Percentiles rank a stretch among this genome's conserved stretches.
Conservation (phyloP, 2,888 invertebrate species). For the Monopis laevigella region DNA sequence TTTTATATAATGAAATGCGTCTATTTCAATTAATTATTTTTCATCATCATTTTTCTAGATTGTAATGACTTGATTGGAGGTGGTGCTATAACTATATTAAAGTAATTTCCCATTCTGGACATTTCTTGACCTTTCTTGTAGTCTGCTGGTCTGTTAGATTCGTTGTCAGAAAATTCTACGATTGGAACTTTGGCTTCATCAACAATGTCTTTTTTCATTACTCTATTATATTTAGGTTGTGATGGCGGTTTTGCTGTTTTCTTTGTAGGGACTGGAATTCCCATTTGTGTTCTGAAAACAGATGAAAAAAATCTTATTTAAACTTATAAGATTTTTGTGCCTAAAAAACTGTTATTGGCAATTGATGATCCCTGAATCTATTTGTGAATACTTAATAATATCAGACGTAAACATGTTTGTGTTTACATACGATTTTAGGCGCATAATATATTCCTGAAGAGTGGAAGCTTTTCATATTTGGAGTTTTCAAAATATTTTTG, state of each 20-base stretch:
- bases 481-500: no score
- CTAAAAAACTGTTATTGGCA: no score
- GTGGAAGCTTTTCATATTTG: no score
- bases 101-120: conserved; percentile 58
- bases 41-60: conserved; percentile 38
- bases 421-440: no score
- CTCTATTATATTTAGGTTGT: conserved; percentile 25
- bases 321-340: no score
- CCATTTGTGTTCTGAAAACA: conserved; percentile 63
- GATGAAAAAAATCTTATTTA: no score
- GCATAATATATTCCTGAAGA: no score
- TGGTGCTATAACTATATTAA: conserved; percentile 57
- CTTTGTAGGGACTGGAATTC: conserved; percentile 49
- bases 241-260: conserved; percentile 26
- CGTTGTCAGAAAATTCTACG: conserved; percentile 28
- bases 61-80: conserved; percentile 53
- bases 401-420: no score
- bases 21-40: no score
- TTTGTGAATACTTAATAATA: no score
- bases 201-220: conserved; percentile 29
- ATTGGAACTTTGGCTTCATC: conserved; percentile 24
- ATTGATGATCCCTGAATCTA: no score
- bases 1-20: no score
- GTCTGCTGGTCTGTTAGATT: conserved; percentile 30
- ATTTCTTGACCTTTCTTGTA: conserved; percentile 38